Base-by-base conservation (phyloP, 2,888 invertebrate species). In the Melanophora roralis region DNA sequence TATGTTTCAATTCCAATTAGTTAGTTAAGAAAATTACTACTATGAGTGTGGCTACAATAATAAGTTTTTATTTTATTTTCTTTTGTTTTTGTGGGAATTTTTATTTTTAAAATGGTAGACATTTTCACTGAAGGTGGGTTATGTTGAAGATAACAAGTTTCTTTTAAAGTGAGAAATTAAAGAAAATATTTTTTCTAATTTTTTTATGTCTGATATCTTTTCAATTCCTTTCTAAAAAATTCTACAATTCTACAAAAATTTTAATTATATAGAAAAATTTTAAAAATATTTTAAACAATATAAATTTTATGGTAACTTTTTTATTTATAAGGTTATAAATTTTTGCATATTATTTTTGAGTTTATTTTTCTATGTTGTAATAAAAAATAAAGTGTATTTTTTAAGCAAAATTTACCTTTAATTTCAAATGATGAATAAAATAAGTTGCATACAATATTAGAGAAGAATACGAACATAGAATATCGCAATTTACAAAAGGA, bases 1-100 rank as follows among this genome's bases (percentile, higher is more conserved):
- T 89, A 89, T 89, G 89, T 89, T 89, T 89, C 89, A 86, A 86
- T 89, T 88, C 87, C 89, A 89, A 89, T 89, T 89, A 89, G 88
- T 85, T 83, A 81, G 34, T 45, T 40, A n/a, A 23, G 45, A 11
- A 21, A 62, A 55, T 53, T 21, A 27, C 16, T 32, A 27, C 16
- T 23, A 53, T 6, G 60, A 64, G 49, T 68, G 53, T 72, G 62
- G 64, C 57, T 64, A 53, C 68, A 49, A 59, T 23, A 27, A 60
- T 40, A 57, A 72, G 65, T 75, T 76, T 19, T 69, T 76, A 69
- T 32, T 49, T 3, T 27, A 6, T 27, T 27, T 40, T 51, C 14
- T 65, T 62, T 16, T 27, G 27, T 27, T 27, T 27, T 27, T 27
- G n/a, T 36, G 38, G 53, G 32, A 49, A 14, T 51, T 51, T n/a